Percentiles rank a stretch among this genome's conserved stretches.
Evolutionary conservation across 2,888 invertebrate genomes (phyloP).

Genomic region (Myopa testacea): DNA sequence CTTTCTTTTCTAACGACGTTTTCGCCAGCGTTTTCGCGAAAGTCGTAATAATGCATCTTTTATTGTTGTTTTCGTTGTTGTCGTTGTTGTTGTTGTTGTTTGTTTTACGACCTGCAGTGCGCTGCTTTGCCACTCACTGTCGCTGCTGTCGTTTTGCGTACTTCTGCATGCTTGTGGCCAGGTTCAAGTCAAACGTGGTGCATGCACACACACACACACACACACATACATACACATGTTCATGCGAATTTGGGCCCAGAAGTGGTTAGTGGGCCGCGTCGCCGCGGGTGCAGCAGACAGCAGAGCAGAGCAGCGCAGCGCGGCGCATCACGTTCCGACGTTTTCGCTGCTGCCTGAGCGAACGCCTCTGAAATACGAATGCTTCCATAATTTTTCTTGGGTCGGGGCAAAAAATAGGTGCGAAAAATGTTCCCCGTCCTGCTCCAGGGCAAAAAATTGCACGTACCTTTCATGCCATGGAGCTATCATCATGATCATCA

Average conservation of each 20-base stretch:
- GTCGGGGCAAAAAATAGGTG: constrained; percentile 1
- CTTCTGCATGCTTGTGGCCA: constrained; percentile 16
- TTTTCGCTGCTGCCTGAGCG: constrained; percentile 6
- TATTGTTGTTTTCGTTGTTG: background rate
- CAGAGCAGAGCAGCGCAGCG: background rate
- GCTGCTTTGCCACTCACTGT: constrained; percentile 3
- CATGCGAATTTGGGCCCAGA: background rate
- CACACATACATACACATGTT: background rate
- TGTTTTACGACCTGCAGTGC: background rate
- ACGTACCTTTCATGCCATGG: background rate
- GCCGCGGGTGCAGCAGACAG: background rate
- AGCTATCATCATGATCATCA: constrained; percentile 40
- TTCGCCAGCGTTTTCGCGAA: constrained; percentile 44
- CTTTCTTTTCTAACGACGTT: constrained; percentile 63
- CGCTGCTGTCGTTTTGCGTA: background rate
- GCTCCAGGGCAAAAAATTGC: background rate
- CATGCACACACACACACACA: background rate
- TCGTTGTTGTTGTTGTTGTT: background rate
- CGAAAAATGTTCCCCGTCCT: background rate
- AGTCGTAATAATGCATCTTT: constrained; percentile 39
- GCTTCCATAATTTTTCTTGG: background rate
- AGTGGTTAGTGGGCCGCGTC: constrained; percentile 29
- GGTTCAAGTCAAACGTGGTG: constrained; percentile 23
- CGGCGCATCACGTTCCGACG: background rate
- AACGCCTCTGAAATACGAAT: constrained; percentile 9